These are phyloP conservation scores for Cebus imitator DNA, from an alignment of 2,113 vertebrate species.

Conservation along the genomic window DNA sequence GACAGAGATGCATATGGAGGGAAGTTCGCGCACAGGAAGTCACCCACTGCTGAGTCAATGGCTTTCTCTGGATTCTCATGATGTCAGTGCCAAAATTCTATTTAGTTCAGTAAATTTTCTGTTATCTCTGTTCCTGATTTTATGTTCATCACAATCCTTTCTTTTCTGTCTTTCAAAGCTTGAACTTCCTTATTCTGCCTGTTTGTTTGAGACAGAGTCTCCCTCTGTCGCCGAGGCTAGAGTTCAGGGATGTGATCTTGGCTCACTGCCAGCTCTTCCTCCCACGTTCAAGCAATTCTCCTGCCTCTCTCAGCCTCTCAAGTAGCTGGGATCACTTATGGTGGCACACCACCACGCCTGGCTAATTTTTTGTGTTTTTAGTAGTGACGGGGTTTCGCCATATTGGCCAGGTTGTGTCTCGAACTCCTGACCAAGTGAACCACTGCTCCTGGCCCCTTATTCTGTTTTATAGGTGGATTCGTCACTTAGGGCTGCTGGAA, in stretches of 20 bases:
- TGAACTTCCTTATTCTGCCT: background rate
- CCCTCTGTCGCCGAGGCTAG: no score
- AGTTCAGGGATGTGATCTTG: no score
- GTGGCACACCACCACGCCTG: no score
- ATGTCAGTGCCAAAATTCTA: background rate
- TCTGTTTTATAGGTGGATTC: background rate
- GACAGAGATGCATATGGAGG: background rate
- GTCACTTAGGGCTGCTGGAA: rapidly evolving
- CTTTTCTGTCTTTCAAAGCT: background rate
- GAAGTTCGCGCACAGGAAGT: background rate
- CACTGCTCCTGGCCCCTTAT: background rate
- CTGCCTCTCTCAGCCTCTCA: no score
- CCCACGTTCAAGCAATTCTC: no score
- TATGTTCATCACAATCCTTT: background rate
- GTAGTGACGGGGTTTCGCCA: no score
- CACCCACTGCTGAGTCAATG: background rate
- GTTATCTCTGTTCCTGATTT: background rate
- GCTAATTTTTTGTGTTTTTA: no score
- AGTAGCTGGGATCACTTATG: no score
- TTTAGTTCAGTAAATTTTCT: background rate
- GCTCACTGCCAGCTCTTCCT: no score
- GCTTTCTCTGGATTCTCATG: background rate
- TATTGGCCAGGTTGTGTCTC: no score
- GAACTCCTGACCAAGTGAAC: no score
- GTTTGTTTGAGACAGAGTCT: no score